phyloP scores from a whole-genome alignment of 1,140 invertebrate genomes.

The Drosophila nebulosa region DNA sequence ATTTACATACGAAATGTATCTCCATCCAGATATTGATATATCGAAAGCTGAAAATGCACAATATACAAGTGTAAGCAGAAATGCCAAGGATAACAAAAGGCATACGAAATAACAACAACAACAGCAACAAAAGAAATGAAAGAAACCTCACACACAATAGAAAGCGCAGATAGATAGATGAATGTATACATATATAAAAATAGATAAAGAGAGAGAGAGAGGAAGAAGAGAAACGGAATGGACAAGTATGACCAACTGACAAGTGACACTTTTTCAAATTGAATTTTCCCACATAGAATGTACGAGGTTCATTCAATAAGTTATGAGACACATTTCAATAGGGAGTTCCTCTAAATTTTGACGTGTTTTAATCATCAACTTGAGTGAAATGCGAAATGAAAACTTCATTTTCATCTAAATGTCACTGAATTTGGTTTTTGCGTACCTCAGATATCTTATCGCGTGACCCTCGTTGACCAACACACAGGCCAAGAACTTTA shows the following conservation, averaged over 20 bases:
- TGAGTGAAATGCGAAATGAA: too few relatives aligned
- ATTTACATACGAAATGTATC: conserved; percentile 63
- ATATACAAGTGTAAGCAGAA: conserved; percentile 36
- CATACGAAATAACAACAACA: conserved; percentile 28
- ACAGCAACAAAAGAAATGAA: conserved; percentile 2
- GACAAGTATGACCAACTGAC: conserved; percentile 49
- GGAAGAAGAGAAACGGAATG: background rate
- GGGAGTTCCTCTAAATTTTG: too few relatives aligned
- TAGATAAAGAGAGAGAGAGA: background rate
- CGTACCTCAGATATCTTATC: too few relatives aligned
- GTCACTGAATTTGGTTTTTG: too few relatives aligned
- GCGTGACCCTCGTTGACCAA: background rate
- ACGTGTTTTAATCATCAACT: too few relatives aligned
- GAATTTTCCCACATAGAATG: conserved; percentile 43
- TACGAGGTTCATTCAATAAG: background rate
- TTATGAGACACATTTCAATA: background rate
- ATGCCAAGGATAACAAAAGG: background rate
- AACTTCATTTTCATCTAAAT: too few relatives aligned
- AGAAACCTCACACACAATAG: conserved; percentile 30
- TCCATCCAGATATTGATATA: conserved; percentile 47
- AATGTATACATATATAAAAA: background rate
- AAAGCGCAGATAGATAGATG: background rate
- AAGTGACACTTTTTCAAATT: conserved; percentile 70
- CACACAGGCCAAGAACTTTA: background rate
- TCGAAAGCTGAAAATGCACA: conserved; percentile 12